Evolutionary conservation across 2,797 vertebrate species (phyloP).

Genomic region (Girardinus metallicus): DNA sequence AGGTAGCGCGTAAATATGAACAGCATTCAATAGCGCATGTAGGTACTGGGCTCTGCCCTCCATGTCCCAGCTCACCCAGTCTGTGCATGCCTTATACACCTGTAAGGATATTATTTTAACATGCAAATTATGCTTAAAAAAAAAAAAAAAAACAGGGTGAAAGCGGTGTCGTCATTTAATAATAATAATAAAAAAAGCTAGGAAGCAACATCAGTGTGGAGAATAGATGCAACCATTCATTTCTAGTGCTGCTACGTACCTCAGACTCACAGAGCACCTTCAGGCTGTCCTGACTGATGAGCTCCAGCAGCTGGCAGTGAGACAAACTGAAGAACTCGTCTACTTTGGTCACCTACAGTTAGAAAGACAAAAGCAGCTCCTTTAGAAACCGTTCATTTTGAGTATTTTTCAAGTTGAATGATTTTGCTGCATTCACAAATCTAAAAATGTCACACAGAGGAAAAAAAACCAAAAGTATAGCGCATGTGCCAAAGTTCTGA

Average conservation of each 20-base stretch:
- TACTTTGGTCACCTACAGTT: slow-evolving; percentile 83
- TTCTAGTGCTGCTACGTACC: slow-evolving; percentile 47
- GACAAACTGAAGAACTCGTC: slow-evolving; percentile 87
- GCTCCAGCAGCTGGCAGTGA: slow-evolving; percentile 87
- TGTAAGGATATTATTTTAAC: slow-evolving; percentile 25
- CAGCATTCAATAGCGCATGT: slow-evolving; percentile 85
- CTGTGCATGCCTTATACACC: slow-evolving; percentile 87
- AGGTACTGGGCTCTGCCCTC: slow-evolving; percentile 84
- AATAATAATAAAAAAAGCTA: neutral
- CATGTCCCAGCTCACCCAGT: slow-evolving; percentile 86
- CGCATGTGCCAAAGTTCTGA: neutral
- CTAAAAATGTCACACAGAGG: neutral
- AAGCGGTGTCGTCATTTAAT: neutral
- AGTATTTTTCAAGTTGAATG: neutral
- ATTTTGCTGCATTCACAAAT: neutral
- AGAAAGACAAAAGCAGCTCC: slow-evolving; percentile 3
- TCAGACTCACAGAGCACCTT: slow-evolving; percentile 88
- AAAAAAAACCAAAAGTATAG: accelerated
- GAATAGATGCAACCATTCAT: neutral
- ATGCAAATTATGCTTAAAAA: neutral
- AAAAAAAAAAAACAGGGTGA: neutral
- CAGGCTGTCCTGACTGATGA: slow-evolving; percentile 87
- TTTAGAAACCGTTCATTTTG: neutral
- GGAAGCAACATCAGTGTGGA: neutral
- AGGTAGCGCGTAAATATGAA: slow-evolving; percentile 86